Base-by-base conservation (phyloP, 2,113 vertebrate genomes). In the Synchiropus splendidus region DNA sequence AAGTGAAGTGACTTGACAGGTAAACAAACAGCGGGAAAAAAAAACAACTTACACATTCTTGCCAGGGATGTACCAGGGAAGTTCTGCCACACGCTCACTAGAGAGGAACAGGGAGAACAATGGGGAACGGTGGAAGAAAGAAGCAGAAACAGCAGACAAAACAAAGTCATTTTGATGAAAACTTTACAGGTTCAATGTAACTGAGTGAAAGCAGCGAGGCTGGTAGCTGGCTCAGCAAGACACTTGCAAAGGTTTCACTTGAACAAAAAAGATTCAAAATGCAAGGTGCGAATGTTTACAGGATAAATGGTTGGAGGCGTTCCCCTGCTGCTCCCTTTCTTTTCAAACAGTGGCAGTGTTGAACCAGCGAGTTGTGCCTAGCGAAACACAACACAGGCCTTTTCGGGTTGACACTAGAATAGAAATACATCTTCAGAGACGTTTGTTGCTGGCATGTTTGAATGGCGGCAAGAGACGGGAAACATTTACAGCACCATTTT, bases 11-110 rank as follows among this genome's bases (percentile, higher is more conserved):
- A 65, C 64, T 67, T 68, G 64, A 66, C 16, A 30, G 31, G 33
- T 32, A 17, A 14, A 30, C 8, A 18, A 9, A 15, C 10, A 16
- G 13, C 44, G 38, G 30, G 33, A 39, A 31, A 45, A 35, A 51
- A 48, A 49, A 48, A 45, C 17, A 13, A 77, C 83, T 83, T 81
- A 85, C 85, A 59, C 27, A 16, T 65, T 81, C 62, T 10, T 79
- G 75, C 79, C 63, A 72, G 69, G 42, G 18, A 83, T 75, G 70
- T 83, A 84, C 85, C 83, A 87, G n/a, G 85, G 83, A 67, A 70
- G 40, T 39, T 84, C 82, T 74, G 80, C 80, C 70, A 81, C 16
- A 36, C 57, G 75, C 17, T 79, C 74, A 18, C 82, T 85, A 74
- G 65, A 70, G 73, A 62, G 67, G 54, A 64, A 69, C 49, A 61